Evolutionary conservation across 2,113 vertebrate genomes (phyloP).

Genomic region (Gobius niger): DNA sequence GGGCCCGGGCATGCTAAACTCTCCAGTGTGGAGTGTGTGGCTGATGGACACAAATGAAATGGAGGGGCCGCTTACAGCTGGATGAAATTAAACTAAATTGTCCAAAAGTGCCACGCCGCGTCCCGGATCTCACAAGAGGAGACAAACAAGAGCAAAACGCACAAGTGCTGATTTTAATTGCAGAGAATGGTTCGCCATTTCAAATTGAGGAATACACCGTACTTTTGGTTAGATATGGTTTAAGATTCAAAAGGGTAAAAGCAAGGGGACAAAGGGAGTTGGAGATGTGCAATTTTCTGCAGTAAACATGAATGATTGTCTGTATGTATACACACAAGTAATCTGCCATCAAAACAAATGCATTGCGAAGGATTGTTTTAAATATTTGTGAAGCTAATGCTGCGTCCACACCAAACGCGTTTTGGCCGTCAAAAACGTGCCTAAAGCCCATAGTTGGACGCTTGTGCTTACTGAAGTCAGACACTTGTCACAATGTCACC

Average conservation of each 20-base stretch:
- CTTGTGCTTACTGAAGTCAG: too few species aligned
- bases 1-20: slow-evolving; percentile 14
- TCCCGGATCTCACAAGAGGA: slow-evolving; percentile 8
- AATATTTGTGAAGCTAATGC: neutral
- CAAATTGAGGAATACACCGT: neutral
- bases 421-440: too few species aligned
- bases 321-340: neutral
- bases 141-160: slow-evolving; percentile 4
- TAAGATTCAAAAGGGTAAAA: neutral
- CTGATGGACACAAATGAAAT: slow-evolving; percentile 44
- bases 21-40: slow-evolving; percentile 30
- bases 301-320: neutral
- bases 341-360: neutral
- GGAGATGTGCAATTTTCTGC: neutral
- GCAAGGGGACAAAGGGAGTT: neutral
- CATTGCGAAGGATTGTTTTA: neutral
- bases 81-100: slow-evolving; percentile 35
- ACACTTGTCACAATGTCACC: too few species aligned
- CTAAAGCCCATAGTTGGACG: too few species aligned
- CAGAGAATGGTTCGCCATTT: neutral
- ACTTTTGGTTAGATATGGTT: neutral
- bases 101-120: slow-evolving; percentile 4
- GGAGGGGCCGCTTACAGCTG: slow-evolving; percentile 35
- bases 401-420: too few species aligned
- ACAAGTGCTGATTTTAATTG: slow-evolving; percentile 1